Evolutionary conservation across 2,888 invertebrate genomes (phyloP).

Genomic region (Dynastes tityus): DNA sequence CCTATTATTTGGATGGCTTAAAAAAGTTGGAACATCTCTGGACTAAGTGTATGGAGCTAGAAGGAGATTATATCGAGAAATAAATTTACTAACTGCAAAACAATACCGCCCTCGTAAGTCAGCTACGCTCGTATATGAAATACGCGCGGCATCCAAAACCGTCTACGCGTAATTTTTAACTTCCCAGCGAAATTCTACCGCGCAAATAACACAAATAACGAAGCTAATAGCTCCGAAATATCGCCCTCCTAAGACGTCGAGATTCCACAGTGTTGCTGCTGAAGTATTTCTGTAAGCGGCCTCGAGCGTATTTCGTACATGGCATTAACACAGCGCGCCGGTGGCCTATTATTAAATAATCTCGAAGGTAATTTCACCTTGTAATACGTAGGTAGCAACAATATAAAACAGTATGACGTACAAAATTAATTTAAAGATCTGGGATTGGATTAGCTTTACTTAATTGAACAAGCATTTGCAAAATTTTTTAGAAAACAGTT

Average conservation of each 20-base stretch:
- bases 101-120: not conserved
- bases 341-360: not conserved
- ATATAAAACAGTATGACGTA: not conserved
- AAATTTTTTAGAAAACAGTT: too few species aligned
- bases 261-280: not conserved
- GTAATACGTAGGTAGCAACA: not conserved
- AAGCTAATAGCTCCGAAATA: conserved; percentile 12
- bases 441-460: too few species aligned
- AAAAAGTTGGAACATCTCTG: too few species aligned
- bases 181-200: conserved; percentile 10
- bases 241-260: conserved; percentile 7
- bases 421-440: not conserved
- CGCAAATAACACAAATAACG: conserved; percentile 16
- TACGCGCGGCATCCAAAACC: not conserved
- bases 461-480: not conserved
- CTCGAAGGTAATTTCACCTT: not conserved
- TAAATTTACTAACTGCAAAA: too few species aligned
- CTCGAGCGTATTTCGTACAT: not conserved
- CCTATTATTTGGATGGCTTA: too few species aligned
- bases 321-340: not conserved
- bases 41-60: too few species aligned
- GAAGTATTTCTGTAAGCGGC: not conserved
- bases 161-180: conserved; percentile 4
- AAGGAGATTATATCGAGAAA: too few species aligned
- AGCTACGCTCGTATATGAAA: not conserved